These are phyloP conservation scores for Sinocyclocheilus grahami DNA, from an alignment of 2,113 vertebrate genomes.

Conservation along the genomic window DNA sequence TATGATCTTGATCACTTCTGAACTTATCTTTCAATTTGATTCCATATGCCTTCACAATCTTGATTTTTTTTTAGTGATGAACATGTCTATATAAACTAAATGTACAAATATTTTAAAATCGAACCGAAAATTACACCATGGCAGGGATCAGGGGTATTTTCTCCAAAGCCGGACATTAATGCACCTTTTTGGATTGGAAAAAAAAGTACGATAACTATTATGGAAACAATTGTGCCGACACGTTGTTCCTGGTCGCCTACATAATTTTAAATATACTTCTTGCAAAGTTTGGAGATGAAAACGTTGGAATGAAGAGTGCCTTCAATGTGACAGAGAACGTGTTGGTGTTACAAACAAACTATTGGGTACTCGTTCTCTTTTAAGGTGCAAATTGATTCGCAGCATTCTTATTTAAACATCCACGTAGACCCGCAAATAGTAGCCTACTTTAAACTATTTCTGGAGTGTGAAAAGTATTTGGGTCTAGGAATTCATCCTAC, in stretches of 20 bases:
- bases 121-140: background rate
- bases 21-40: background rate
- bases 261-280: background rate
- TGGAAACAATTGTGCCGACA: background rate
- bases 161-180: slow-evolving; percentile 14
- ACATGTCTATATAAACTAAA: background rate
- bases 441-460: background rate
- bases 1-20: background rate
- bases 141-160: slow-evolving; percentile 1
- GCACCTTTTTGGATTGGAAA: background rate
- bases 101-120: background rate
- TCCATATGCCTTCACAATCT: background rate
- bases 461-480: too few relatives aligned
- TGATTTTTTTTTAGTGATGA: background rate
- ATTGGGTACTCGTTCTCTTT: background rate
- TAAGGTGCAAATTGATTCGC: background rate
- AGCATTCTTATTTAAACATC: background rate
- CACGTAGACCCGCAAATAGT: background rate
- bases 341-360: background rate
- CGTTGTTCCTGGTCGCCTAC: background rate
- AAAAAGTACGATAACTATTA: background rate
- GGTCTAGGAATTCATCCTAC: background rate
- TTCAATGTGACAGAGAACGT: background rate
- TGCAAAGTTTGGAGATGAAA: background rate
- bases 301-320: background rate